Percentiles rank a stretch among this genome's conserved stretches.
Evolutionary conservation across 2,888 invertebrate species (phyloP).

Genomic region (Ophion costatus): DNA sequence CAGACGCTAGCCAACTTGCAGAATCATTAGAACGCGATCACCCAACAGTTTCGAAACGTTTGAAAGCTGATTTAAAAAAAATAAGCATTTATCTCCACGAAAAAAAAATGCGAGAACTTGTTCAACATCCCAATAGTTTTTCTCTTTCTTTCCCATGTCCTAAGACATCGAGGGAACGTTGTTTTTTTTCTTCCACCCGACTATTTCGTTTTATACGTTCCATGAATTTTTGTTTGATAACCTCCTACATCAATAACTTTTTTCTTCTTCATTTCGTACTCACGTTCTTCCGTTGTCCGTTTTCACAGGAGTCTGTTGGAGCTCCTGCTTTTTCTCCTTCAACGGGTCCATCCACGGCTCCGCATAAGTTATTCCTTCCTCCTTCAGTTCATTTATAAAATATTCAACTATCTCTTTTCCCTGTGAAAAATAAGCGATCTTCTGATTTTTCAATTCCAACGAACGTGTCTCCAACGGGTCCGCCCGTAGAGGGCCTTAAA

Average conservation of each 20-base stretch:
- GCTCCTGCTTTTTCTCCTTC: slow-evolving; percentile 51
- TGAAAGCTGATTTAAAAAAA: too few relatives aligned
- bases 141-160: too few relatives aligned
- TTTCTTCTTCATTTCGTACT: slow-evolving; percentile 17
- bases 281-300: slow-evolving; percentile 57
- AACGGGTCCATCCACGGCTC: slow-evolving; percentile 85
- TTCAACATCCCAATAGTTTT: too few relatives aligned
- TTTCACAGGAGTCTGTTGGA: slow-evolving; percentile 52
- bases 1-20: too few relatives aligned
- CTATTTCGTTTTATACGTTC: too few relatives aligned
- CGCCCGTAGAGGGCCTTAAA: background rate
- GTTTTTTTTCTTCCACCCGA: too few relatives aligned
- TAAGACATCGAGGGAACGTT: too few relatives aligned
- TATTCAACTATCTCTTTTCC: slow-evolving; percentile 97
- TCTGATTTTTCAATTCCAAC: background rate
- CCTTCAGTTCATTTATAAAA: slow-evolving; percentile 91
- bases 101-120: too few relatives aligned
- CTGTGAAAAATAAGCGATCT: slow-evolving; percentile 82
- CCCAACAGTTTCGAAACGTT: too few relatives aligned
- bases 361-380: slow-evolving; percentile 89
- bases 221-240: background rate
- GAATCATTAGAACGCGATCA: too few relatives aligned
- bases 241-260: background rate
- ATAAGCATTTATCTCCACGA: too few relatives aligned
- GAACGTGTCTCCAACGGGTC: background rate